Evolutionary conservation across 1,140 invertebrate species (phyloP), one percentile per base, ranked within the genome.

Genomic region (Euura saliciscinereae): DNA sequence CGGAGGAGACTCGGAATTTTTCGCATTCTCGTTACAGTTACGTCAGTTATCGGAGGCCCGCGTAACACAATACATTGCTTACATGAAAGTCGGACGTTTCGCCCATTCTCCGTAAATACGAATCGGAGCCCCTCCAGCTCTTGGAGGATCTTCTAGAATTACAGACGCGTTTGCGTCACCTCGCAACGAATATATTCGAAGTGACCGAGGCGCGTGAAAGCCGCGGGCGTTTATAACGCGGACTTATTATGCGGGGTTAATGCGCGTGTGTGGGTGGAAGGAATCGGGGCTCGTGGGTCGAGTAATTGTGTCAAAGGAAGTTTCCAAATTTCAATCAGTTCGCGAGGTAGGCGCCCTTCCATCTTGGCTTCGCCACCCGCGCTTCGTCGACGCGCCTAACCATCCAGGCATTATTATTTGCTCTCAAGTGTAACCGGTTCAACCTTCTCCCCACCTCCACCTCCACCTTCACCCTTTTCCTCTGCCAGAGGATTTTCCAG

Each of bases 391-490:
- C 73, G 74, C 79, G 79, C 80, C 82, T 83, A 87, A 87, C 78
- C 85, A 87, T 87, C 84, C 81, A 86, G 81, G 85, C 86, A 87
- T 87, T 87, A 86, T 85, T 86, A 86, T 86, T 87, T 87, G 84
- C 86, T 86, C 84, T 86, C 82, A 81, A 86, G 84, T 82, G 80
- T 80, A 85, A 86, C 84, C 82, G 78, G 82, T 84, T 85, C 83
- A 82, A 80, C 73, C 80, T 82, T 28, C 28, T 28, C 28, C 80
- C 81, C 83, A 79, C 81, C 82, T 79, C 81, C 80, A 76, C 73
- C 69, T 45, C 71, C 72, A 71, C 66, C 69, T 71, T 72, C 70
- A 3, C 28, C 71, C 64, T 67, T 28, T 28, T 28, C 28, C 28
- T 28, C 28, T 28, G 65, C 65, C 65, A 75, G 73, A 78, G 76